Evolutionary conservation across 2,113 vertebrate genomes (phyloP), one percentile per base, ranked within the genome.

Genomic region (Mesoclemmys tuberculata): DNA sequence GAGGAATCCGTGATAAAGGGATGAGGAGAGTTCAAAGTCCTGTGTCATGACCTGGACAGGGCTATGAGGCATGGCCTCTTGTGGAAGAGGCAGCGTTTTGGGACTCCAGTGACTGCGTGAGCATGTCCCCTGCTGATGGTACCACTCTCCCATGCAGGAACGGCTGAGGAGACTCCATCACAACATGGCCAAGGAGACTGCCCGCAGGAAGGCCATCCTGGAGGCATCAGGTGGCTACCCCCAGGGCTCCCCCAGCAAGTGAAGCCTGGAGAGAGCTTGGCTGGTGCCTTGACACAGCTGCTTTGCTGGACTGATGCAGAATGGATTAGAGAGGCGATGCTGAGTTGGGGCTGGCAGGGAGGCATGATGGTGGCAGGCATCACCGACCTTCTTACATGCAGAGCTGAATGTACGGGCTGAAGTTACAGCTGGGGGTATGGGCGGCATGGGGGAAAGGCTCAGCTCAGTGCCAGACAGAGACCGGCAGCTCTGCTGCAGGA

Each of bases 111-210:
- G 24, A 54, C 10, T 41, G 54, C 3, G 10, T 4, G 54, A 75
- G 81, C 49, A 78, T 79, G 74, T 93, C 52, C n/a, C 0, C 1
- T 8, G 12, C n/a, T 82, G 12, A 90, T 0, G 0, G 12, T 29
- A 27, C 35, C 1, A 2, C 31, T 91, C 29, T 74, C 10, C 3
- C 0, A 0, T 2, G 0, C 95, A 99, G 99, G 99, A 99, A 82
- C 97, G 99, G 31, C 97, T 99, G 95, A 96, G 99, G 87, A 92
- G 99, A 88, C 97, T 99, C 82, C 99, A 99, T 96, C 99, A 99
- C 96, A 99, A 99, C 48, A 99, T 99, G 85, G 99, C 99, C 83
- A 99, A 99, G 96, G 99, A 99, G 98, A 99, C 99, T 0, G 98
- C 99, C 7, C 93, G 99, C 5, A 98, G 99, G 68, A 99, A 98